Evolutionary conservation across 1,140 invertebrate genomes (phyloP).

Genomic region (Varroa destructor): DNA sequence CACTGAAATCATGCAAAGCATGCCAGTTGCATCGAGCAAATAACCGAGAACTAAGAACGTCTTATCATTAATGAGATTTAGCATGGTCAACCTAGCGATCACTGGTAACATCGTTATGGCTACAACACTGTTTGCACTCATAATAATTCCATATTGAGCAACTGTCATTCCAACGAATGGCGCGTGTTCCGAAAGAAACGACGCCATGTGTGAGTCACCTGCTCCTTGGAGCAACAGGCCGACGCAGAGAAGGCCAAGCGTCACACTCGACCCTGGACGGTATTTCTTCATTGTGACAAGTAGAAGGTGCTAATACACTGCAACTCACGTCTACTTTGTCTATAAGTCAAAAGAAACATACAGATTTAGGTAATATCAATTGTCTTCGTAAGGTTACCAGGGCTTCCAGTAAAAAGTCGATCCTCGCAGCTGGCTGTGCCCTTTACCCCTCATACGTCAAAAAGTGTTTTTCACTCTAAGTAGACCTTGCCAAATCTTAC

Average conservation of each 20-base stretch:
- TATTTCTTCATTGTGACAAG: background rate
- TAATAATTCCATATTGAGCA: slow-evolving; percentile 13
- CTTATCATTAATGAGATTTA: slow-evolving; percentile 14
- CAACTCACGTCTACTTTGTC: too few species aligned
- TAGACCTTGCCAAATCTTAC: too few species aligned
- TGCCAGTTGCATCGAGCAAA: slow-evolving; percentile 5
- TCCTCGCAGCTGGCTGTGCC: too few species aligned
- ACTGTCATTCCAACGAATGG: background rate
- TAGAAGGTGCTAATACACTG: too few species aligned
- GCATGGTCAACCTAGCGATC: slow-evolving; percentile 14
- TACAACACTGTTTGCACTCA: slow-evolving; percentile 16
- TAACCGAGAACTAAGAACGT: slow-evolving; percentile 2
- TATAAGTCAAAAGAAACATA: too few species aligned
- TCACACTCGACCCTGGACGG: background rate
- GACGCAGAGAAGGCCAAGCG: background rate
- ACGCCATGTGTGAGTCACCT: slow-evolving; percentile 20
- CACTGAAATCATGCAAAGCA: slow-evolving; percentile 1
- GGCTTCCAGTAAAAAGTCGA: too few species aligned
- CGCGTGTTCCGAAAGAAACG: slow-evolving; percentile 22
- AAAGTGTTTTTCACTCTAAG: too few species aligned
- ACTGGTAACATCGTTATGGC: slow-evolving; percentile 7
- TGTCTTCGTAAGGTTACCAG: too few species aligned
- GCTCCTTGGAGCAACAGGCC: slow-evolving; percentile 19
- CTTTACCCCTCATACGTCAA: too few species aligned
- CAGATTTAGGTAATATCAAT: too few species aligned